phyloP scores from a whole-genome alignment of 2,888 invertebrate genomes.

The Cremastinae sp. region DNA sequence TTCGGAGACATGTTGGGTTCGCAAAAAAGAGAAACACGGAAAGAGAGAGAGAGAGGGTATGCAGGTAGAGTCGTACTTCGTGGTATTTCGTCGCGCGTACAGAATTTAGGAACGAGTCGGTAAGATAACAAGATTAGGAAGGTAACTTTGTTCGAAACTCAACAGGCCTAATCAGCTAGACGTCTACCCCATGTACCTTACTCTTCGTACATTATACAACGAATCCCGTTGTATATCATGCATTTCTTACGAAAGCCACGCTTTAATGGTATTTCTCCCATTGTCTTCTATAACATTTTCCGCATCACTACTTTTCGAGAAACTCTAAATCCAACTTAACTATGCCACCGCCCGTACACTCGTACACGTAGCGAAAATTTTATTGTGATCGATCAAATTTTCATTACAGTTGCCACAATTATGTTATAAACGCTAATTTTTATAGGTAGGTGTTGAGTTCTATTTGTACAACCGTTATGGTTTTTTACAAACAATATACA shows the following conservation, averaged over 20 bases:
- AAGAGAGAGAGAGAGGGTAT: constrained; percentile 15
- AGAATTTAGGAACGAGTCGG: constrained; percentile 73
- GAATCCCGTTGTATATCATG: constrained; percentile 31
- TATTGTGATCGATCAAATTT: not conserved
- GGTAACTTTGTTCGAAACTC: constrained; percentile 75
- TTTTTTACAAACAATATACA: no score
- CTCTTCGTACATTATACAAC: constrained; percentile 35
- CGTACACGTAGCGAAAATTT: not conserved
- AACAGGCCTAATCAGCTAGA: constrained; percentile 73
- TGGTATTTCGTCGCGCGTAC: constrained; percentile 59
- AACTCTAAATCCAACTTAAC: constrained; percentile 6
- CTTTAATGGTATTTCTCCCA: constrained; percentile 1
- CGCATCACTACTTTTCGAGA: constrained; percentile 11
- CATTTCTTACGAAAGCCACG: constrained; percentile 9
- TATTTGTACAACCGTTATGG: no score
- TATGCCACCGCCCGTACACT: not conserved
- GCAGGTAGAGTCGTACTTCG: constrained; percentile 6
- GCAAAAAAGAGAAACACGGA: not conserved
- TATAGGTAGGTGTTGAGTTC: no score
- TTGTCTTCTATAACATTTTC: constrained; percentile 14
- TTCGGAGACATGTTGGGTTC: constrained; percentile 69
- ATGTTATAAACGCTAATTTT: no score
- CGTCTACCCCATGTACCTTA: constrained; percentile 9
- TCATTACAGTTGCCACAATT: no score
- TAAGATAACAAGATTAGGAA: constrained; percentile 76